Evolutionary conservation across 1,140 invertebrate genomes (phyloP), one percentile per base, ranked within the genome.

Genomic region (Cecropterus lyciades): DNA sequence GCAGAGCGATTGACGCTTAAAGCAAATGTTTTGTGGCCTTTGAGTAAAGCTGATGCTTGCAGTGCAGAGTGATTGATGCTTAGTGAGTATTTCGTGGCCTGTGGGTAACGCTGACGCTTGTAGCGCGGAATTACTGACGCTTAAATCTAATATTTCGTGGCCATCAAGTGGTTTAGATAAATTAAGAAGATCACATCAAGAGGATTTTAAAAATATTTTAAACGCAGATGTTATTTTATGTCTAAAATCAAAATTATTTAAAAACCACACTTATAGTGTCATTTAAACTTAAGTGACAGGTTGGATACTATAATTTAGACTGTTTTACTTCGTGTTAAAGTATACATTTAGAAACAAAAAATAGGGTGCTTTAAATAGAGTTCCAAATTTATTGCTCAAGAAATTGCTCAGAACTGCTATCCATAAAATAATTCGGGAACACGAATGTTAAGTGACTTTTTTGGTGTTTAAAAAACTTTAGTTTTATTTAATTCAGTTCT

Each of bases 391-490:
- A 60, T 60, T 49, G 45, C 45, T 13, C 10, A 60, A 60, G 45
- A 37, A 49, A 60, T 60, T 60, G 14, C 45, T 60, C 45, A 13
- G 45, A 60, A 49, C 57, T 17, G 7, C 52, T 40, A 55, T 60
- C 43, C 15, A 13, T 37, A 46, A 59, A 59, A 60, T 55, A 17
- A 48, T 48, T 60, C 33, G n/a, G 16, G 17, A 60, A 60, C 56
- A 48, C 27, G 56, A 48, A 13, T 13, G 45, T 13, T 60, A 60
- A 60, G 57, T 60, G 57, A 45, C 15, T 33, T 60, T 48, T 60
- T 17, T 14, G n/a, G 40, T 60, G 43, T 48, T 59, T 37, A 14
- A n/a, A 62, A 62, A 62, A 40, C 45, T 60, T 37, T 48, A 55
- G 14, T 48, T 33, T 37, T 24, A 11, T 16, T 59, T 66, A 30